A percentile compares a stretch with the other conserved stretches of the same genome.
phyloP scores from a whole-genome alignment of 1,140 invertebrate genomes.

The fruit fly (Drosophila melanogaster) region Release_6_plus_ISO1_MT NT_033779.5:11063001-11063500 shows the following conservation, averaged over 20 bases:
- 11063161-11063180: not conserved
- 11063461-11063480: not conserved
- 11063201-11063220: not conserved
- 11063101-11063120: conserved; percentile 5
- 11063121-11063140: conserved; percentile 18
- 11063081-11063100: conserved; percentile 10
- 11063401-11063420: conserved; percentile 46
- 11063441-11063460: conserved; percentile 7
- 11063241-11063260: conserved; percentile 31
- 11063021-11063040: conserved; percentile 7
- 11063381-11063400: conserved; percentile 57
- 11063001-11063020: conserved; percentile 16
- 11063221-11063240: conserved; percentile 8
- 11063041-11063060: conserved; percentile 30
- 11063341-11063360: conserved; percentile 31
- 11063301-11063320: conserved; percentile 56
- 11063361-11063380: conserved; percentile 52
- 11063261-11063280: conserved; percentile 41
- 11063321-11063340: conserved; percentile 35
- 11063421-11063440: conserved; percentile 40
- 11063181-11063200: conserved; percentile 9
- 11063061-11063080: conserved; percentile 9
- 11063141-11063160: conserved; percentile 7
- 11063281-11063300: conserved; percentile 37
- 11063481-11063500: conserved; percentile 42